Conservation (phyloP, 2,797 vertebrate species). For the Pseudochirops cupreus region DNA sequence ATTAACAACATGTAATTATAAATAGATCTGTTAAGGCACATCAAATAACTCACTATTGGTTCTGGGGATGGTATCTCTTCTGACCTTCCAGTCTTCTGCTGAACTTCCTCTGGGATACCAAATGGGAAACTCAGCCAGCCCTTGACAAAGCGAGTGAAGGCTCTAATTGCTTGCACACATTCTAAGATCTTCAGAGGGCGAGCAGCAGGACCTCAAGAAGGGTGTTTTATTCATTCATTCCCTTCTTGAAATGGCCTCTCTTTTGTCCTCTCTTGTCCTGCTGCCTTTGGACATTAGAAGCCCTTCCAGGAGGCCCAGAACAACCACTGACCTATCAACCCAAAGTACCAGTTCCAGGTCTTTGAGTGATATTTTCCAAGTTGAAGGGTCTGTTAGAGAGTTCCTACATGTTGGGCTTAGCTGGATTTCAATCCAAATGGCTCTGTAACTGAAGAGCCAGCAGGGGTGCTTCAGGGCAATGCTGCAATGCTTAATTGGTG, state of each 20-base stretch:
- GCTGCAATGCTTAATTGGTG: slow-evolving; percentile 58
- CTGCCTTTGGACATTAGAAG: slow-evolving; percentile 56
- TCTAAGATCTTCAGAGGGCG: slow-evolving; percentile 22
- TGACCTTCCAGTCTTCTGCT: slow-evolving; percentile 20
- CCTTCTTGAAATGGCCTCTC: slow-evolving; percentile 2
- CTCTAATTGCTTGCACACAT: neutral
- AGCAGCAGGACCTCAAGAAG: neutral
- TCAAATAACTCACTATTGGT: slow-evolving; percentile 28
- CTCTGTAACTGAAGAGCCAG: slow-evolving; percentile 61
- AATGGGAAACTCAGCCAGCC: neutral
- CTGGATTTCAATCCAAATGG: slow-evolving; percentile 62
- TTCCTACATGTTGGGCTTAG: slow-evolving; percentile 36
- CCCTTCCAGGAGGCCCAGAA: slow-evolving; percentile 35
- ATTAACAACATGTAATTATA: slow-evolving; percentile 31
- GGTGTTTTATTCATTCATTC: slow-evolving; percentile 37
- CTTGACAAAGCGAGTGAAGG: neutral
- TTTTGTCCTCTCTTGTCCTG: slow-evolving; percentile 6
- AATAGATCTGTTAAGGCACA: slow-evolving; percentile 69
- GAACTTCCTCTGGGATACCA: slow-evolving; percentile 34
- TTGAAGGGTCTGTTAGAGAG: slow-evolving; percentile 59
- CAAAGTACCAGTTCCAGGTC: slow-evolving; percentile 48
- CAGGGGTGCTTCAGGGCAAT: slow-evolving; percentile 42
- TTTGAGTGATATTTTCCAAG: slow-evolving; percentile 65
- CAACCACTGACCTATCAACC: slow-evolving; percentile 32
- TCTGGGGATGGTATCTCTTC: slow-evolving; percentile 53